Percentiles rank a stretch among this genome's conserved stretches.
Conservation (phyloP, 2,888 invertebrate species). For the Pollenia amentaria region DNA sequence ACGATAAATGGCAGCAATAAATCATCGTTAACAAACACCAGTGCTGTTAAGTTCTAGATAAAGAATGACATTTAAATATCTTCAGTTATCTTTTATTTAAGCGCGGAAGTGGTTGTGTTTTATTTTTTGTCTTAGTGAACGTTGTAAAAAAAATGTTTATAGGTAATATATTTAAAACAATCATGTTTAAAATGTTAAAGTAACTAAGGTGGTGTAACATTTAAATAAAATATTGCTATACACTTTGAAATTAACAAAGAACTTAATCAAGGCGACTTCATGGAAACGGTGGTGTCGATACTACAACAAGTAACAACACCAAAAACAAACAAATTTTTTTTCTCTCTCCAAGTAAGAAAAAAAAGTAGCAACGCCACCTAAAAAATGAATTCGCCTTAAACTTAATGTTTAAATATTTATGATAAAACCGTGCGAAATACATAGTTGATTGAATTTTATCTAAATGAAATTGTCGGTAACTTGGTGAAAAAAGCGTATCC, state of each 20-base stretch:
- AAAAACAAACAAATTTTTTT: too few species aligned
- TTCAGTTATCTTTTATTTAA: constrained; percentile 8
- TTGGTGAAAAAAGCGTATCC: too few species aligned
- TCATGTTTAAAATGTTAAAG: neutral
- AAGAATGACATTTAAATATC: neutral
- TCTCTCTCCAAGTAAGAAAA: too few species aligned
- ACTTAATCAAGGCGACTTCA: too few species aligned
- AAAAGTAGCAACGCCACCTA: too few species aligned
- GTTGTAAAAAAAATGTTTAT: neutral
- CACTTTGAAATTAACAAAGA: neutral
- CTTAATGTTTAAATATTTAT: neutral
- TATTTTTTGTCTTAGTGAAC: neutral
- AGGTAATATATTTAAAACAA: neutral
- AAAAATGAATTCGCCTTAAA: too few species aligned
- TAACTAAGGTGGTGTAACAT: neutral
- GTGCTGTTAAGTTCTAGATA: neutral
- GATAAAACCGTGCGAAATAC: neutral
- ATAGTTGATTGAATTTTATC: too few species aligned
- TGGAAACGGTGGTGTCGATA: too few species aligned
- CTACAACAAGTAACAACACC: too few species aligned
- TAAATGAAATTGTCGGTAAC: too few species aligned
- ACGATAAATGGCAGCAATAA: neutral
- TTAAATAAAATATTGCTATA: neutral
- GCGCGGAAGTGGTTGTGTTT: neutral
- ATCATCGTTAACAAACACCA: neutral